Base-by-base conservation (phyloP, 2,113 vertebrate genomes). In the Silurus meridionalis region DNA sequence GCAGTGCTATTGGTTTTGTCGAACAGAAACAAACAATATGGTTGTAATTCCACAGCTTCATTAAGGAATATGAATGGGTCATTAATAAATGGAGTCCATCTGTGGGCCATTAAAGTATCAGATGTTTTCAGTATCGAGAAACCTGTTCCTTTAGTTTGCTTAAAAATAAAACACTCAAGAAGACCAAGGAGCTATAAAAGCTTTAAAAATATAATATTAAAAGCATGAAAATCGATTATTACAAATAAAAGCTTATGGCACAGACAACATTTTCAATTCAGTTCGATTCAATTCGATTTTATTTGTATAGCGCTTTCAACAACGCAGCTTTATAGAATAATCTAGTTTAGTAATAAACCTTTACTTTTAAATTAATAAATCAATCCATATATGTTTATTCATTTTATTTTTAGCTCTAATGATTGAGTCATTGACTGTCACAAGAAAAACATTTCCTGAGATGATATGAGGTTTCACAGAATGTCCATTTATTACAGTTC, bases 1-100 rank as follows among this genome's bases (percentile, higher is more conserved):
- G 82, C 86, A 82, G 23, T 52, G 58, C 23, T 67, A 60, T 37
- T 37, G 88, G 60, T 15, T 85, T 69, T 58, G 53, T 19, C 13
- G 25, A 23, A 58, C 69, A 53, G 6, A 69, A 55, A 79, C 25
- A 37, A 25, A 46, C 17, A 52, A 80, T 58, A 80, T 60, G 25
- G 50, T 75, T 9, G 17, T 48, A 8, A 14, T 17, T 69, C 23
- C 52, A 48, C 25, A n/a, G 72, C 48, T 78, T 28, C 48, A 8
- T 64, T 85, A 25, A 77, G 10, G 50, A 66, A 82, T 82, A 64
- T 25, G 48, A n/a, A 25, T 52, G 60, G 19, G 66, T 82, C n/a
- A 66, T 82, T 82, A 52, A 82, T 66, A 11, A 52, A n/a, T 50
- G 46, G 60, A 6, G 13, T 66, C 60, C 61, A 82, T 82, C 80